Evolutionary conservation across 2,888 invertebrate species (phyloP).

Genomic region (Drosophila atripex): DNA sequence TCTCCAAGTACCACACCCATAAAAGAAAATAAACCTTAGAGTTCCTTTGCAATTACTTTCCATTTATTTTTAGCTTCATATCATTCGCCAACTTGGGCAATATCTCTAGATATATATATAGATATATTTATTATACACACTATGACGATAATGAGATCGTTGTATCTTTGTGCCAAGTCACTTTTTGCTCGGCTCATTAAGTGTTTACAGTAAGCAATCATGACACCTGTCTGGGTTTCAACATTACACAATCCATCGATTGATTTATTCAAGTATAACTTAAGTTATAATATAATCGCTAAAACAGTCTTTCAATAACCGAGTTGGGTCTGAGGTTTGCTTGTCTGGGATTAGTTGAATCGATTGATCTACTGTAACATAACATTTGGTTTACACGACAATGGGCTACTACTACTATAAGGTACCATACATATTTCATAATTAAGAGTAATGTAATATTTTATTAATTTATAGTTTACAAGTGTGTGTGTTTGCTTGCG

Average conservation of each 20-base stretch:
- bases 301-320: conserved; percentile 73
- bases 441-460: conserved; percentile 23
- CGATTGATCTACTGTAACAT: conserved; percentile 44
- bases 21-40: conserved; percentile 8
- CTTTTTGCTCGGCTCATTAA: conserved; percentile 13
- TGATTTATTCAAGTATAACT: conserved; percentile 34
- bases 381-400: conserved; percentile 46
- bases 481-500: conserved; percentile 33
- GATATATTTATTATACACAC: conserved; percentile 27
- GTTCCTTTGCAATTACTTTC: conserved; percentile 33
- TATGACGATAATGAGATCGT: conserved; percentile 69
- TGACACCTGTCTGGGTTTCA: conserved; percentile 23
- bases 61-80: conserved; percentile 39
- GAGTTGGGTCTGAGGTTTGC: conserved; percentile 63
- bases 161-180: conserved; percentile 60
- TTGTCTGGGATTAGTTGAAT: conserved; percentile 37
- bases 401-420: conserved; percentile 61
- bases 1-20: not conserved
- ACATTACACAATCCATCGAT: conserved; percentile 37
- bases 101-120: conserved; percentile 10
- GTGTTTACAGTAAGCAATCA: conserved; percentile 13
- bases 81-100: conserved; percentile 6
- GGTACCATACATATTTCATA: conserved; percentile 65
- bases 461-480: conserved; percentile 38
- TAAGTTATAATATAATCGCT: conserved; percentile 39